Evolutionary conservation across 2,797 vertebrate genomes (phyloP), one percentile per base, ranked within the genome.

Genomic region (Sebastolobus alascanus): DNA sequence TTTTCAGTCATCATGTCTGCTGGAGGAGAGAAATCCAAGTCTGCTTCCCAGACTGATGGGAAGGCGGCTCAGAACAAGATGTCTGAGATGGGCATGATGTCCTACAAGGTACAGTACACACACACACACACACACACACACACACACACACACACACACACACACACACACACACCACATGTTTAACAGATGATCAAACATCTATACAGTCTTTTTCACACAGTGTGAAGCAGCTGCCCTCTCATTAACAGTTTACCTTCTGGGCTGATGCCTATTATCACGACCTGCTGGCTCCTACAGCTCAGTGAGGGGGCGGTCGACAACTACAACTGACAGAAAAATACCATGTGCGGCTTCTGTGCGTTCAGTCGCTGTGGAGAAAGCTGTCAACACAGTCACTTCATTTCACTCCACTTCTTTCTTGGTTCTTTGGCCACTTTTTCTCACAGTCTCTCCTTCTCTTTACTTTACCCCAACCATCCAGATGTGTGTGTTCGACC

Each of bases 401-500:
- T 68, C n/a, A 29, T 12, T 46, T 63, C 18, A 3, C 59, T 22
- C 7, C 40, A 2, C 40, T 12, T 61, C 14, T 22, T 16, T 63
- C 20, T 63, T 4, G 10, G 16, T 46, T 46, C 43, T 46, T 8
- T 46, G 31, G 52, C 13, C 11, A 9, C 12, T 65, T 68, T 10
- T 40, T 27, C 3, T 33, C 60, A 22, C 10, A 29, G 6, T 54
- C 60, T 52, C 6, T 75, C 7, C 8, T 27, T 27, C 27, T 59
- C 33, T 55, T 56, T 46, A 3, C 22, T 73, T 71, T n/a, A 2
- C 67, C 31, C 31, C 18, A 8, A 54, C 25, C 3, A 0, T 20
- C 16, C 79, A 96, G 95, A 94, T 96, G 95, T 93, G 68, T 0
- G 90, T 95, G 73, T 96, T 77, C 6, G 95, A 96, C 74, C 95